Evolutionary conservation across 2,113 vertebrate genomes (phyloP).

Genomic region (Lepidothrix coronata): DNA sequence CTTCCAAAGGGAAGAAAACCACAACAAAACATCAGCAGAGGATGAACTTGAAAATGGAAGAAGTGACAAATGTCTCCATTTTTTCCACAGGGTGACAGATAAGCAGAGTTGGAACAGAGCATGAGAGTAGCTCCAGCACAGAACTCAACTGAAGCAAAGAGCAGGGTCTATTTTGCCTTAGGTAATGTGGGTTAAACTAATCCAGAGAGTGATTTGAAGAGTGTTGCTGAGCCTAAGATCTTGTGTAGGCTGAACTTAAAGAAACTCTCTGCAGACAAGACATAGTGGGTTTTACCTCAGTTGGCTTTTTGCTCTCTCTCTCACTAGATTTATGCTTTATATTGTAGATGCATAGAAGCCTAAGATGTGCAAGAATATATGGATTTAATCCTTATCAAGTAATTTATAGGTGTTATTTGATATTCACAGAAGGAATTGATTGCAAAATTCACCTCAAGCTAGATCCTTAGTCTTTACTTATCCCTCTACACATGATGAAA

Average conservation of each 20-base stretch:
- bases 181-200: background rate
- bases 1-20: background rate
- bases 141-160: background rate
- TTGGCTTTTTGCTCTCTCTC: fast-evolving
- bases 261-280: background rate
- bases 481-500: background rate
- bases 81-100: background rate
- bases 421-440: background rate
- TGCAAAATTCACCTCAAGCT: background rate
- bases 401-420: background rate
- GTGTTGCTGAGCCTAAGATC: background rate
- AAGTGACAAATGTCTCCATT: background rate
- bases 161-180: background rate
- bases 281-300: background rate
- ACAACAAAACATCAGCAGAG: background rate
- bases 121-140: background rate
- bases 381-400: background rate
- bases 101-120: background rate
- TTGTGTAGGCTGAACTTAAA: background rate
- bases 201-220: background rate
- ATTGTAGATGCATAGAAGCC: background rate
- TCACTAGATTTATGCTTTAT: background rate
- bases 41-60: background rate
- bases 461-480: background rate
- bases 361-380: background rate